Evolutionary conservation across 2,888 invertebrate genomes (phyloP), one percentile per base, ranked within the genome.

Genomic region (Cosmia pyralina): DNA sequence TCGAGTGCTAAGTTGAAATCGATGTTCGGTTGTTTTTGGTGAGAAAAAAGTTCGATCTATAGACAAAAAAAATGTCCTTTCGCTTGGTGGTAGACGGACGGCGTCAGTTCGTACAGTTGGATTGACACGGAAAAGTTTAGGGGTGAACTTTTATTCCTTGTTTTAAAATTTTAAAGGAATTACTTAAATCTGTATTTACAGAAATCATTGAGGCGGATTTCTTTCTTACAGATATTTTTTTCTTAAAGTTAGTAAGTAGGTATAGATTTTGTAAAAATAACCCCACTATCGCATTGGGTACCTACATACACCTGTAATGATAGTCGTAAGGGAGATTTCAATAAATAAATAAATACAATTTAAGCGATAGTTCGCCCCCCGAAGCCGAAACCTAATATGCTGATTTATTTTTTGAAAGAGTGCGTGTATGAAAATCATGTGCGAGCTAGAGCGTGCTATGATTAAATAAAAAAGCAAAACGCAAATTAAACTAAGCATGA

Each of bases 1-100:
- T 80, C 72, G 76, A 68, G 79, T 82, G 72, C 71, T 84, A 87
- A 87, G 83, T 83, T 87, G 67, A 82, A 87, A 85, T 87, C 86
- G 80, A 81, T 87, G 74, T 76, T 79, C 65, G 55, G 68, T 75
- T 84, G 77, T 79, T 75, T 83, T 77, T 72, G 62, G 62, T n/a
- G 28, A 71, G 62, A 77, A 77, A 84, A 80, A 81, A 74, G 62
- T 74, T 68, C 17, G 38, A 28, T 28, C 28, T 28, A 65, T 69
- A 46, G 70, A 41, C 59, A 58, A 71, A 85, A 64, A 83, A 80
- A 79, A 69, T 22, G 34, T 63, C 71, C 38, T 75, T 70, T 79
- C 71, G 69, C 75, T 68, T 68, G 66, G 70, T 68, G 66, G 70
- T 60, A 73, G 67, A 77, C 66, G 73, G 70, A 69, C 74, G 71